These are phyloP conservation scores for Hyperoplus lanceolatus DNA, from an alignment of 2,797 vertebrate species.

Conservation along the genomic window DNA sequence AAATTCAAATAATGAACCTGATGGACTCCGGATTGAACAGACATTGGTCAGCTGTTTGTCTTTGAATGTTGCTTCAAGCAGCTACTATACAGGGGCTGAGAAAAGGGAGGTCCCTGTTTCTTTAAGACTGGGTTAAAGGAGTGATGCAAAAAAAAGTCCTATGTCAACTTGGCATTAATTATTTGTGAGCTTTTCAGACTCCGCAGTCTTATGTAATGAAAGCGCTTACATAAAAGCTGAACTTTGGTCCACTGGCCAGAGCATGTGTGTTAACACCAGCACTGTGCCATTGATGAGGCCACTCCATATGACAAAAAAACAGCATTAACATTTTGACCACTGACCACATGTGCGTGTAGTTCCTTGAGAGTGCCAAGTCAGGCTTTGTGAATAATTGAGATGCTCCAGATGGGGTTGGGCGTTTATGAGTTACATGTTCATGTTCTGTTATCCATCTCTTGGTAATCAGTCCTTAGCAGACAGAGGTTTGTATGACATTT, in stretches of 20 bases:
- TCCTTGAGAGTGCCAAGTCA: constrained; percentile 49
- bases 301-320: constrained; percentile 67
- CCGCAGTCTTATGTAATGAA: constrained; percentile 88
- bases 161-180: constrained; percentile 85
- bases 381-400: constrained; percentile 68
- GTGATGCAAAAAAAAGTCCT: constrained; percentile 68
- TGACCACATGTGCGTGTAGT: constrained; percentile 53
- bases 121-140: constrained; percentile 60
- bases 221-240: constrained; percentile 88
- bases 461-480: constrained; percentile 18
- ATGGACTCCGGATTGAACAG: constrained; percentile 9
- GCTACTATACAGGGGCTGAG: constrained; percentile 35
- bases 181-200: constrained; percentile 87
- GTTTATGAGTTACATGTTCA: constrained; percentile 34
- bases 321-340: constrained; percentile 62
- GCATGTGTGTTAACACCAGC: constrained; percentile 70
- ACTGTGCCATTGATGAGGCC: constrained; percentile 76
- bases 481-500: constrained; percentile 1
- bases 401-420: constrained; percentile 16
- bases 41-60: not conserved
- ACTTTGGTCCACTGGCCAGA: constrained; percentile 86
- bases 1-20: not conserved
- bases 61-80: constrained; percentile 37
- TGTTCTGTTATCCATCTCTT: constrained; percentile 19
- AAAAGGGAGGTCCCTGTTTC: constrained; percentile 41